These are phyloP conservation scores for Phocides pigmalion DNA, from an alignment of 1,140 invertebrate genomes.

Conservation along the genomic window DNA sequence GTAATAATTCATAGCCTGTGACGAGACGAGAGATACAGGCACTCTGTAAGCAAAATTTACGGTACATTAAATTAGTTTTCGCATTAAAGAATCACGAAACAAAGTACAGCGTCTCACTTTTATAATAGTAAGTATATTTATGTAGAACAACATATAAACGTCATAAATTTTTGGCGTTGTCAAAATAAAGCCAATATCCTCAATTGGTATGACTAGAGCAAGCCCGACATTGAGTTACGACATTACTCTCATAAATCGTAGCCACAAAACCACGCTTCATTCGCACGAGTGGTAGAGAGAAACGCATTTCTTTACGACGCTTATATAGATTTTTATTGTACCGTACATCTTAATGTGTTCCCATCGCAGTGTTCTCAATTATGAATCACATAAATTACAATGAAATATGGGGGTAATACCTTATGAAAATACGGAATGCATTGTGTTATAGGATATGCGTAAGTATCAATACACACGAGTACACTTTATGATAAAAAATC, in stretches of 20 bases:
- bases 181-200: slow-evolving; percentile 38
- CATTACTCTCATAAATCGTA: slow-evolving; percentile 43
- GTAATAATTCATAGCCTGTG: too few relatives aligned
- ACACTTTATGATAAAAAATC: too few relatives aligned
- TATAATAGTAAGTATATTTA: background rate
- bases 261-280: slow-evolving; percentile 36
- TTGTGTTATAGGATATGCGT: background rate
- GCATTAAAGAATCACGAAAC: too few relatives aligned
- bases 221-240: slow-evolving; percentile 41
- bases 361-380: slow-evolving; percentile 11
- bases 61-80: too few relatives aligned
- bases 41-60: too few relatives aligned
- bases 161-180: slow-evolving; percentile 32
- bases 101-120: too few relatives aligned
- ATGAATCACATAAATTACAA: slow-evolving; percentile 2
- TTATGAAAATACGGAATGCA: background rate
- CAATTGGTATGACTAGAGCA: slow-evolving; percentile 31
- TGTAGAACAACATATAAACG: background rate
- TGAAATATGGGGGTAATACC: background rate
- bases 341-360: background rate
- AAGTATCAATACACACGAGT: background rate
- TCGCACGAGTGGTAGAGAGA: slow-evolving; percentile 22
- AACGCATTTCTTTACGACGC: slow-evolving; percentile 25
- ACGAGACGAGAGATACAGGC: too few relatives aligned
- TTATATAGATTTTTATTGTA: slow-evolving; percentile 21